Conservation (phyloP, 1,140 invertebrate species). For the Mactra quadrangularis region DNA sequence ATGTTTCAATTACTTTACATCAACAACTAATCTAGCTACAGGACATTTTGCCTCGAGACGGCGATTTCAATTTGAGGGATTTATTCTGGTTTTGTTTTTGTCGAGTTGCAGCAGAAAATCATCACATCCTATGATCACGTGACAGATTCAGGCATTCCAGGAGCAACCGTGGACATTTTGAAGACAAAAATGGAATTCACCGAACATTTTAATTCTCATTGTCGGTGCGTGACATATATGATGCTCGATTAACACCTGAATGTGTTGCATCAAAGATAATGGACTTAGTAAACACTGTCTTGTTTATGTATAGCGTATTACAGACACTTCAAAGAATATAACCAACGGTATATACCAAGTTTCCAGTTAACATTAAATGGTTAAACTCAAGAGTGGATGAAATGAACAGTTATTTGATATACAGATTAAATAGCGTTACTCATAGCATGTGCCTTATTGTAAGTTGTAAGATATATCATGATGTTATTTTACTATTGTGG, state of each 20-base stretch:
- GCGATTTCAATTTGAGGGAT: no score
- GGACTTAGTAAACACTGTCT: constrained; percentile 6
- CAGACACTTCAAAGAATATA: not conserved
- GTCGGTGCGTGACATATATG: not conserved
- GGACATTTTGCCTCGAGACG: no score
- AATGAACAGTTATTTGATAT: not conserved
- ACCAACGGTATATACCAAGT: not conserved
- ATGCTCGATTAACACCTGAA: not conserved
- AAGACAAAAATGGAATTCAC: not conserved
- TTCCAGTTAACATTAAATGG: not conserved
- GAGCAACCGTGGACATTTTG: not conserved
- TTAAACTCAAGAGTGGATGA: constrained; percentile 5
- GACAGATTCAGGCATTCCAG: not conserved
- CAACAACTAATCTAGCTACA: no score
- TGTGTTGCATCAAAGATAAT: not conserved
- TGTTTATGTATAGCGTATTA: constrained; percentile 5
- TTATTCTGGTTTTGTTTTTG: no score
- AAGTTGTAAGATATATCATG: no score
- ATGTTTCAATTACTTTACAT: no score
- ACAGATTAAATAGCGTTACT: not conserved
- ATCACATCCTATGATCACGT: no score
- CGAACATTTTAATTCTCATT: not conserved
- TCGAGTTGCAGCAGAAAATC: no score
- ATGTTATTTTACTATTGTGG: no score
- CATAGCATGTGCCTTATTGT: not conserved